phyloP scores from a whole-genome alignment of 2,888 invertebrate genomes.

The Xestobium rufovillosum region DNA sequence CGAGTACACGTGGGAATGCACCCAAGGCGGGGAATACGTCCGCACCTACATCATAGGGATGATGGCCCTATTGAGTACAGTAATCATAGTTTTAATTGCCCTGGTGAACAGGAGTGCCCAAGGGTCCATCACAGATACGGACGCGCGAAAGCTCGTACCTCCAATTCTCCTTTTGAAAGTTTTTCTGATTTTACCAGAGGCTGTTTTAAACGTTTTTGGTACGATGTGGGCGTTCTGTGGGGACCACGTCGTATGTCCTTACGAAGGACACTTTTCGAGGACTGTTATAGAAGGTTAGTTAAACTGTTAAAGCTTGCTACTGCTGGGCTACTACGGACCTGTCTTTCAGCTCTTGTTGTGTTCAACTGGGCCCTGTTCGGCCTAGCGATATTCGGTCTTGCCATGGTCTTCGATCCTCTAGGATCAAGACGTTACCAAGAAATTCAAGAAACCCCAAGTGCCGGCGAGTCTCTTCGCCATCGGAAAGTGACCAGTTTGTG shows the following conservation, averaged over 20 bases:
- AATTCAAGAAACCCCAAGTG: conserved; percentile 52
- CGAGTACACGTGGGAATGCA: conserved; percentile 62
- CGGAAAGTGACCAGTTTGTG: conserved; percentile 64
- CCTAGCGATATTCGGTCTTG: conserved; percentile 64
- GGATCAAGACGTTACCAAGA: conserved; percentile 59
- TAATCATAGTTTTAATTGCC: conserved; percentile 56
- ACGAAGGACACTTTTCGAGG: conserved; percentile 60
- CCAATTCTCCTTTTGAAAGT: conserved; percentile 66
- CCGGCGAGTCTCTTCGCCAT: conserved; percentile 57
- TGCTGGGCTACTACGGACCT: conserved; percentile 10
- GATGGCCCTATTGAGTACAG: conserved; percentile 54
- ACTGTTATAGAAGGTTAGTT: conserved; percentile 63
- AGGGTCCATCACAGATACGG: conserved; percentile 72
- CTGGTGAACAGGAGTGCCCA: conserved; percentile 64
- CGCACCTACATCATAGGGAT: conserved; percentile 66
- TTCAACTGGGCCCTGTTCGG: conserved; percentile 76
- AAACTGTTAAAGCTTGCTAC: conserved; percentile 4
- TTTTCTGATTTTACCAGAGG: conserved; percentile 67
- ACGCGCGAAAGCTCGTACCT: conserved; percentile 62
- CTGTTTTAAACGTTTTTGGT: conserved; percentile 71
- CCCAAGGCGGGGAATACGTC: conserved; percentile 59
- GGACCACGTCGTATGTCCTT: conserved; percentile 58
- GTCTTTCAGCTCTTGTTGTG: conserved; percentile 58
- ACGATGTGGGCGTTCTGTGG: conserved; percentile 72
- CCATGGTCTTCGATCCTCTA: conserved; percentile 75